Percentiles rank a stretch among this genome's conserved stretches.
Conservation (phyloP, 2,113 vertebrate species). For the Typhlomys cinereus region DNA sequence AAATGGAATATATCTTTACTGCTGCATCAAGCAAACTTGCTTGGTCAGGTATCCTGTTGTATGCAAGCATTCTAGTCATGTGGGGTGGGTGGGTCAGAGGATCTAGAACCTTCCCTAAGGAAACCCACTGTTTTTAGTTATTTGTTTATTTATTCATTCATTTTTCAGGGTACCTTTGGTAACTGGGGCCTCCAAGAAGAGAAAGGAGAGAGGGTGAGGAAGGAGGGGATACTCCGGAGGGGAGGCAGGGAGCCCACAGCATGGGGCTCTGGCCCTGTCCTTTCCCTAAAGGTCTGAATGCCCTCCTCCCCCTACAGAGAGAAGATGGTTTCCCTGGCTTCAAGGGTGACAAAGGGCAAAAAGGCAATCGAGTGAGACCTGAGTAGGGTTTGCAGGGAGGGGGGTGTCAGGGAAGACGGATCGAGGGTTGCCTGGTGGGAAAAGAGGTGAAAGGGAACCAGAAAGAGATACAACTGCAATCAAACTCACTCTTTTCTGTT, state of each 20-base stretch:
- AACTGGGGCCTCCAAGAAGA: slow-evolving; percentile 92
- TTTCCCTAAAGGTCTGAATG: neutral
- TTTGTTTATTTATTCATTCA: too few species aligned
- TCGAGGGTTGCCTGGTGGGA: neutral
- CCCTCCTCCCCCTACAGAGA: slow-evolving; percentile 84
- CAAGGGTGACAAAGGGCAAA: slow-evolving; percentile 93
- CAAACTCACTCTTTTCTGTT: neutral
- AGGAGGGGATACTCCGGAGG: neutral
- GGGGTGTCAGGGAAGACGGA: neutral
- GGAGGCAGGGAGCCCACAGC: neutral
- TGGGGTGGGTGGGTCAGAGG: neutral
- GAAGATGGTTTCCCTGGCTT: slow-evolving; percentile 95
- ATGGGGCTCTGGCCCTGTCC: neutral
- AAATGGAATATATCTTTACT: neutral
- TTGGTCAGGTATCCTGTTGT: neutral
- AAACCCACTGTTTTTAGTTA: too few species aligned
- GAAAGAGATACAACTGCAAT: neutral
- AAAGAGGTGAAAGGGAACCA: too few species aligned
- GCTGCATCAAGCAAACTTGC: rapidly evolving
- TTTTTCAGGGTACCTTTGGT: slow-evolving; percentile 91
- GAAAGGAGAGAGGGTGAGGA: slow-evolving; percentile 94
- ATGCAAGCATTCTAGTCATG: neutral
- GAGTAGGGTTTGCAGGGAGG: rapidly evolving
- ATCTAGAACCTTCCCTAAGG: neutral
- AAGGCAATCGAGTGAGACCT: slow-evolving; percentile 91